A percentile compares a stretch with the other conserved stretches of the same genome.
Evolutionary conservation across 2,113 vertebrate genomes (phyloP).

Genomic region (Agapornis roseicollis): DNA sequence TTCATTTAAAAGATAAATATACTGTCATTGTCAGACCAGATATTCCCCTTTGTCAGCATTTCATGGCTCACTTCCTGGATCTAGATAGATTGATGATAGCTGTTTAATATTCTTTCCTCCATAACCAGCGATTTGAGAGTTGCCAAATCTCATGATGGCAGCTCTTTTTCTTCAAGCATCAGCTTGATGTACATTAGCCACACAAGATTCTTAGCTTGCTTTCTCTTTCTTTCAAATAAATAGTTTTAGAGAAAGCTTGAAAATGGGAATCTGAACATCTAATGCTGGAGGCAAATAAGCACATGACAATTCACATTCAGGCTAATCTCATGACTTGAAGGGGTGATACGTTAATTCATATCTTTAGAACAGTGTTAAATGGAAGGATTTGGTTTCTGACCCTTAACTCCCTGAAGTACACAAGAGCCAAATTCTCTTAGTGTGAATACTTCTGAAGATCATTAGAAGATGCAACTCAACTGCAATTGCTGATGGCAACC

Average conservation of each 20-base stretch:
- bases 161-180: conserved; percentile 44
- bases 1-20: conserved; percentile 66
- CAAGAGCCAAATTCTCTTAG: neutral
- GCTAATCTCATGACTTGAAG: neutral
- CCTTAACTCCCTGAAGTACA: neutral
- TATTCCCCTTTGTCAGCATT: conserved; percentile 58
- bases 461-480: neutral
- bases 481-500: neutral
- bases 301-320: neutral
- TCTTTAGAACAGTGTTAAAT: neutral
- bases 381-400: neutral
- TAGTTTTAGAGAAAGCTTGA: neutral
- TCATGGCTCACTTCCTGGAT: conserved; percentile 57
- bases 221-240: neutral
- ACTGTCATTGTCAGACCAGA: conserved; percentile 41
- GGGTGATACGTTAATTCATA: neutral
- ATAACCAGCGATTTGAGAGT: conserved; percentile 59
- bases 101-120: conserved; percentile 57
- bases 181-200: neutral
- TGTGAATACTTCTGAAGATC: neutral
- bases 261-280: neutral
- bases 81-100: conserved; percentile 61
- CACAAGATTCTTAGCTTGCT: neutral
- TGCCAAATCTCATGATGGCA: conserved; percentile 43
- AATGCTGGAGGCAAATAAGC: neutral